These are phyloP conservation scores for Drosophila tsacasi DNA, from an alignment of 1,140 invertebrate genomes.

Conservation along the genomic window DNA sequence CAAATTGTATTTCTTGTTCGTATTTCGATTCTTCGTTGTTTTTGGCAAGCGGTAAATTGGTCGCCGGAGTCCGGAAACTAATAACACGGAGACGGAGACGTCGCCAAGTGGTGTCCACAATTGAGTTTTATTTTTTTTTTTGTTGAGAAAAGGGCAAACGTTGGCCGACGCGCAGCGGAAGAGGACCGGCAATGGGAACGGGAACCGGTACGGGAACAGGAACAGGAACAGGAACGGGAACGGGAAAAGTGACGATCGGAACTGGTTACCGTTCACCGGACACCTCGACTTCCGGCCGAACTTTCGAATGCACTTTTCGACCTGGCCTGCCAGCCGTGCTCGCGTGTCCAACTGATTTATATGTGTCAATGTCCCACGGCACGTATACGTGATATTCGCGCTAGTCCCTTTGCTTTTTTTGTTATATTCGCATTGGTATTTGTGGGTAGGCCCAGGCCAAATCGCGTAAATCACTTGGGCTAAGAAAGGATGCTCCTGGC, in stretches of 20 bases:
- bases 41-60: slow-evolving; percentile 68
- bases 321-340: slow-evolving; percentile 50
- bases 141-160: slow-evolving; percentile 48
- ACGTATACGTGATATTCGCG: slow-evolving; percentile 57
- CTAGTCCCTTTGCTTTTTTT: slow-evolving; percentile 7
- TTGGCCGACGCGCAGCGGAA: slow-evolving; percentile 50
- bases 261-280: slow-evolving; percentile 86
- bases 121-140: slow-evolving; percentile 62
- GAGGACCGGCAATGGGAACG: slow-evolving; percentile 79
- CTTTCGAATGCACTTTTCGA: slow-evolving; percentile 79
- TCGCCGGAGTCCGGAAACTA: slow-evolving; percentile 73
- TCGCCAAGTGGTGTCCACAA: slow-evolving; percentile 59
- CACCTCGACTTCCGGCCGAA: slow-evolving; percentile 85
- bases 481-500: slow-evolving; percentile 56
- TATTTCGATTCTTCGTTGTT: slow-evolving; percentile 14
- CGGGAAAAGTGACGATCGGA: slow-evolving; percentile 85
- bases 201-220: slow-evolving; percentile 73
- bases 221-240: slow-evolving; percentile 84
- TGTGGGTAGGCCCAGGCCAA: slow-evolving; percentile 41
- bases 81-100: slow-evolving; percentile 65
- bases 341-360: slow-evolving; percentile 76
- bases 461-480: slow-evolving; percentile 56
- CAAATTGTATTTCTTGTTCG: slow-evolving; percentile 3
- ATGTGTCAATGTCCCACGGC: slow-evolving; percentile 57
- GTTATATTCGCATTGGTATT: slow-evolving; percentile 9